Evolutionary conservation across 2,888 invertebrate genomes (phyloP).

Genomic region (Polyommatus icarus): DNA sequence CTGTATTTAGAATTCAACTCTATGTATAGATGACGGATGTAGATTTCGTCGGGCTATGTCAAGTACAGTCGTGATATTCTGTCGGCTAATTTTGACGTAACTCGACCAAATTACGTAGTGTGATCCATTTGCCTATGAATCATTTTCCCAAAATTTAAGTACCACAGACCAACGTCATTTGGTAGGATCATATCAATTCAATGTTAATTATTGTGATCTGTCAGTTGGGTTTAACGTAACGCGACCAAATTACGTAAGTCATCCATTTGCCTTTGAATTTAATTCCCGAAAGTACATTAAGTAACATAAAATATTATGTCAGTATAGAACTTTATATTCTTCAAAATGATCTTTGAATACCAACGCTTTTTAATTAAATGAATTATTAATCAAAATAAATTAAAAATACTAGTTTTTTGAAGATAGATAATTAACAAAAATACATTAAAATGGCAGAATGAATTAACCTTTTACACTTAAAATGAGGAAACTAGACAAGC

Average conservation of each 20-base stretch:
- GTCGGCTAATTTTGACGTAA: too few relatives aligned
- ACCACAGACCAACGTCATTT: too few relatives aligned
- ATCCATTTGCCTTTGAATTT: too few relatives aligned
- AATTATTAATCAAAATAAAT: constrained; percentile 1
- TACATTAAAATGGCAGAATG: constrained; percentile 27
- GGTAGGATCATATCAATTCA: too few relatives aligned
- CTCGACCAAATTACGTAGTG: too few relatives aligned
- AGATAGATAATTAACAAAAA: neutral
- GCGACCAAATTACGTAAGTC: too few relatives aligned
- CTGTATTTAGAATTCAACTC: neutral
- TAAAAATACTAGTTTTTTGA: neutral
- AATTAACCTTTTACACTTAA: constrained; percentile 30
- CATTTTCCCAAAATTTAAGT: too few relatives aligned
- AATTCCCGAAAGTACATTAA: too few relatives aligned
- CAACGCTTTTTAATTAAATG: neutral
- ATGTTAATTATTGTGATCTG: too few relatives aligned
- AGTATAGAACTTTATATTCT: neutral
- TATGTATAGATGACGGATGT: neutral
- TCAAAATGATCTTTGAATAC: neutral
- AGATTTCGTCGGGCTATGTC: neutral
- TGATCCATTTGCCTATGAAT: too few relatives aligned
- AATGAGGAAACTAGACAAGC: constrained; percentile 32
- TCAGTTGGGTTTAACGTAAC: too few relatives aligned
- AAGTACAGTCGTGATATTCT: too few relatives aligned
- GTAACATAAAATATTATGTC: neutral